Base-by-base conservation (phyloP, 2,888 invertebrate genomes). In the Lochmaea capreae region DNA sequence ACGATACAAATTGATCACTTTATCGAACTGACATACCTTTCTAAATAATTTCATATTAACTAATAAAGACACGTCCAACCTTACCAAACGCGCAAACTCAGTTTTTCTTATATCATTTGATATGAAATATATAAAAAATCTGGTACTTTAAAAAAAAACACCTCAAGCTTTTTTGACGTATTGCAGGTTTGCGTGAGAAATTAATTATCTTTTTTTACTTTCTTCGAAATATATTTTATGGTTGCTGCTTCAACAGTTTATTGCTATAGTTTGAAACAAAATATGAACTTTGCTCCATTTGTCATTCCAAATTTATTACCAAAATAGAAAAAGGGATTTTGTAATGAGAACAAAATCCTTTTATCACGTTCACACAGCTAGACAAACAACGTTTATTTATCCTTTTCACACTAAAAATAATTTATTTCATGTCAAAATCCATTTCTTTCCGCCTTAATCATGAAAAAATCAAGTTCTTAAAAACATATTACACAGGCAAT, bases 401-500 rank as follows among this genome's bases (percentile, higher is more conserved):
- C 26, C 8, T 39, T 39, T 39, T 39, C 33, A 39, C 33, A 39
- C 33, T 39, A 39, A 39, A 8, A 39, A 6, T 39, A 1, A 9
- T 8, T 39, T 1, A 39, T 9, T 39, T 39, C 33, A 9, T 39
- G 9, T 39, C 8, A 8, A 9, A 39, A 39, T 39, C 33, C 8
- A 39, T 39, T 39, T 6, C 33, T 33, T 39, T 39, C 33, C 33
- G 8, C 8, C 46, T 46, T 46, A 46, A 6, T 46, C 14, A 4
- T 46, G 11, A 14, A 46, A 46, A 12, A 4, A 46, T 11, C 46
- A 18, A 16, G 54, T 18, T 18, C 9, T 18, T 3, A 54, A 16
- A 54, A 18, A n/a, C 39, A 18, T 43, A 43, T 66, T 54, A 71
- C 39, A 58, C 43, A 58, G 57, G 54, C 58, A 46, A 71, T 71